Percentiles rank a stretch among this genome's conserved stretches.
These are phyloP conservation scores for Spodoptera litura DNA, from an alignment of 1,140 invertebrate genomes.

Conservation along the genomic window DNA sequence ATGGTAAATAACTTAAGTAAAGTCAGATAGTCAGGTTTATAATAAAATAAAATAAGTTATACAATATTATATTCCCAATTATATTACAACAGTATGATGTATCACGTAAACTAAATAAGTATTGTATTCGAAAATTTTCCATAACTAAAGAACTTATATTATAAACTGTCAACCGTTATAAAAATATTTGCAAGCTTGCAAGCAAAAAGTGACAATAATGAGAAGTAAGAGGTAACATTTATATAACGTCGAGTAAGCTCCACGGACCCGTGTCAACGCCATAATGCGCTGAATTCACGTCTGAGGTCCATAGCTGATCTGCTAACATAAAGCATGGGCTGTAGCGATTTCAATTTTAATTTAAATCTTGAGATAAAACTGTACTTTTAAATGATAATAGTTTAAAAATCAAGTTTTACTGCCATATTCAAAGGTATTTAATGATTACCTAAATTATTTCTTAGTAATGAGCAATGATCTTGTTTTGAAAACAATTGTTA, in stretches of 20 bases:
- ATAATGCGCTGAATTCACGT: conserved; percentile 43
- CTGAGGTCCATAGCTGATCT: conserved; percentile 25
- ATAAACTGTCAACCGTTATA: conserved; percentile 29
- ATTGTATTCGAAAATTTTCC: conserved; percentile 6
- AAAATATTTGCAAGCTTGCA: conserved; percentile 33
- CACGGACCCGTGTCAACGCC: conserved; percentile 43
- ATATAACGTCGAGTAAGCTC: conserved; percentile 47
- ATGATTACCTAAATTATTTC: too few species aligned
- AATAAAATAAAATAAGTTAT: too few species aligned
- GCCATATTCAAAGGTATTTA: too few species aligned
- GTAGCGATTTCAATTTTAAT: neutral
- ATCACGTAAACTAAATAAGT: neutral
- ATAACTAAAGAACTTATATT: conserved; percentile 15
- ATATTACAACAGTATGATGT: neutral
- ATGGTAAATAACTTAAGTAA: too few species aligned
- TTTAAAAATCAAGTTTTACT: too few species aligned
- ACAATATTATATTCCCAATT: neutral
- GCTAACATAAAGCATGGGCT: neutral
- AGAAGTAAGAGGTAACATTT: conserved; percentile 43
- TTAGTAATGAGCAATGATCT: neutral
- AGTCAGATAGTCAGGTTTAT: too few species aligned
- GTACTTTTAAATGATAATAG: too few species aligned
- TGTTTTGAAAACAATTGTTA: too few species aligned
- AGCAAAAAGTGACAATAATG: conserved; percentile 47
- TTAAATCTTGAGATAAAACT: neutral